phyloP scores from a whole-genome alignment of 2,888 invertebrate species.

The Eutolmus rufibarbis region DNA sequence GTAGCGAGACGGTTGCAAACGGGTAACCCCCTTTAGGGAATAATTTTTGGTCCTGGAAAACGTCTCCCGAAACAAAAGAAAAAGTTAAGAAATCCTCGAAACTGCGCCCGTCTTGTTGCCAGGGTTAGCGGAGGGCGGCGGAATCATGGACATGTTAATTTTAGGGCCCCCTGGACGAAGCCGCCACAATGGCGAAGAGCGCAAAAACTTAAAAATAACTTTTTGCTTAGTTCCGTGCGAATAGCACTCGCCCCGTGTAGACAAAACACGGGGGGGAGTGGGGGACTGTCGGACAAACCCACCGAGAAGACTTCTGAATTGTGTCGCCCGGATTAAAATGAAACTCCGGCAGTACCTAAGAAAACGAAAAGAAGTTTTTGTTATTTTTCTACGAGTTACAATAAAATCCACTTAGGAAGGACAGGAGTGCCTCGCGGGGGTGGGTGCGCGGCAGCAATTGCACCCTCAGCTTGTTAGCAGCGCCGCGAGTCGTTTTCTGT shows the following conservation, averaged over 20 bases:
- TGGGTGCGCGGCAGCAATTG: background rate
- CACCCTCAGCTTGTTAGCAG: constrained; percentile 23
- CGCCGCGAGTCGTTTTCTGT: background rate
- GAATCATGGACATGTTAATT: constrained; percentile 19
- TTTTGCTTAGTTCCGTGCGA: constrained; percentile 25
- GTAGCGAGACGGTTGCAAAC: background rate
- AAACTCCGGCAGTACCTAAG: constrained; percentile 13
- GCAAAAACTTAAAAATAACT: constrained; percentile 20
- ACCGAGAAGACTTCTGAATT: background rate
- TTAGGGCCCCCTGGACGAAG: background rate
- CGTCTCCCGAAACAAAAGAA: background rate
- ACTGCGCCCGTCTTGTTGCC: background rate
- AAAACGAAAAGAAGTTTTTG: constrained; percentile 25
- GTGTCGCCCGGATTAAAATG: constrained; percentile 24
- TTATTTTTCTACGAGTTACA: constrained; percentile 42
- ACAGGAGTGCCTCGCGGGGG: constrained; percentile 38
- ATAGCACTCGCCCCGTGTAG: constrained; percentile 3
- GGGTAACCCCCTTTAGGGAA: constrained; percentile 7
- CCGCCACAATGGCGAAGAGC: background rate
- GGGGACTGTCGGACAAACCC: background rate
- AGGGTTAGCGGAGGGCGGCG: background rate
- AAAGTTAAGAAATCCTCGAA: constrained; percentile 16
- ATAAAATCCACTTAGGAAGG: constrained; percentile 47
- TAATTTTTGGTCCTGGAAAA: background rate
- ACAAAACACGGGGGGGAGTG: background rate